Evolutionary conservation across 1,140 invertebrate species (phyloP), one percentile per base, ranked within the genome.

Genomic region (Saccostrea echinata): DNA sequence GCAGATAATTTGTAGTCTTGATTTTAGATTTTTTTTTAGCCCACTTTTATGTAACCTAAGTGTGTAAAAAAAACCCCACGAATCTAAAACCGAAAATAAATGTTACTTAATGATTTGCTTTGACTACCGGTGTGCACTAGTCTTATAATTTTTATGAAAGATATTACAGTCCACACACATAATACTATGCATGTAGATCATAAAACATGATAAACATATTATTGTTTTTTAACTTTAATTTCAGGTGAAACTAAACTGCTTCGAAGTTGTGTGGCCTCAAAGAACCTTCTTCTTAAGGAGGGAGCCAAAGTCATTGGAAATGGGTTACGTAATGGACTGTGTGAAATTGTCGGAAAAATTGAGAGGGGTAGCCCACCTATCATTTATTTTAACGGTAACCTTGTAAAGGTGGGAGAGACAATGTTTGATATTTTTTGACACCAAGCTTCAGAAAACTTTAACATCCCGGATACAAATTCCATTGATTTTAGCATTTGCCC

Each of bases 351-450:
- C 27, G 12, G 55, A n/a, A 86, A 51, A 86, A 43, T 89, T 0
- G 13, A 52, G 18, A 30, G 51, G 16, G 85, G 64, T 9, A 13
- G 18, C 16, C 43, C 27, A 18, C 88, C 88, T 12, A 76, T 84
- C 61, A 68, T 89, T 13, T 9, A 86, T 76, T 84, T 89, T 57
- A 61, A 76, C 57, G 86, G 86, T 6, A 61, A 27, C 57, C 13
- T 83, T 6, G 53, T 87, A 4, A 57, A 51, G 3, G 8, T 88
- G 43, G n/a, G 30, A 84, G n/a, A 35, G 11, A 51, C 53, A 83
- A 52, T 9, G 12, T 90, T 86, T 90, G 68, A 64, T 52, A 30
- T 88, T n/a, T 88, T n/a, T 21, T 85, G 85, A 88, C 84, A 57
- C 82, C 1, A 80, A 57, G 30, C 55, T 85, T 21, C 53, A 88